Evolutionary conservation across 1,140 invertebrate species (phyloP), one percentile per base, ranked within the genome.

Genomic region (Zaprionus lachaisei): DNA sequence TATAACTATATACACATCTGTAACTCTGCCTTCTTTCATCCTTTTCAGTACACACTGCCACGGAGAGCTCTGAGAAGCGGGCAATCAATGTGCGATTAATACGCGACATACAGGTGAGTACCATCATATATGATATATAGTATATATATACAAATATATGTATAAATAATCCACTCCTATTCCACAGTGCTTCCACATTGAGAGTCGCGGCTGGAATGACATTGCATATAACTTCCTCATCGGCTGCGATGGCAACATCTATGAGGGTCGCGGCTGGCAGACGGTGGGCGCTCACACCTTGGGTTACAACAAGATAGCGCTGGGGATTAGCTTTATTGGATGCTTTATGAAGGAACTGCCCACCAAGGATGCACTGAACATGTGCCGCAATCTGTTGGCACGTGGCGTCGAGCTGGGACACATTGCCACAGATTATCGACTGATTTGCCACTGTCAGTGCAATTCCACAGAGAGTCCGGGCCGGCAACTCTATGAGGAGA

Each of bases 281-380:
- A 89, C 93, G 17, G 91, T 95, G 4, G 96, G 96, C 0, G 94
- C 95, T 0, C 96, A 96, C 78, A 95, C 95, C 0, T 92, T 94
- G 17, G 93, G 94, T 20, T 96, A 95, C 86, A 96, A 97, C 78
- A 92, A 82, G 26, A 93, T 93, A 15, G 94, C 94, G 5, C 92
- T 96, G 38, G 95, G 95, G 41, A 93, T 96, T 51, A 94, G 94
- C 37, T 95, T 96, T 51, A 94, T 96, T 69, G 96, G 96, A 0
- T 93, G 93, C 58, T 95, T 94, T 61, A 93, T 93, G 72, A 90
- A 92, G 24, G 87, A 93, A 14, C 63, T 93, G 37, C 93, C 93
- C n/a, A 82, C 91, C 1, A 9, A 68, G 22, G 71, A 68, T 26
- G 92, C 93, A 0, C 20, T 94, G 2, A 80, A 80, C 31, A 87